A percentile compares a stretch with the other conserved stretches of the same genome.
Evolutionary conservation across 2,888 invertebrate species (phyloP).

Genomic region (Polyommatus iphigenia): DNA sequence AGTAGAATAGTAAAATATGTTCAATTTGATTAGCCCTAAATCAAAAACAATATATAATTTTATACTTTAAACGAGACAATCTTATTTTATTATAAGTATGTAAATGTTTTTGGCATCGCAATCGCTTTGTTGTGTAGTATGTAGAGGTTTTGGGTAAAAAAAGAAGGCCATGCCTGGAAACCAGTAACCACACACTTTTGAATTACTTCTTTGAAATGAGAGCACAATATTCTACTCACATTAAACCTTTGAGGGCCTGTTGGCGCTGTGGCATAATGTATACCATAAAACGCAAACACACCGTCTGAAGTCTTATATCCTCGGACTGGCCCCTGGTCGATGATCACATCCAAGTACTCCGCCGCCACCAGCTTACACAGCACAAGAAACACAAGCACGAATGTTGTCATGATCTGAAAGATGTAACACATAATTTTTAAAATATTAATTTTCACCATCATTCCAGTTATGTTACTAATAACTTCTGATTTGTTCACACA

Average conservation of each 20-base stretch:
- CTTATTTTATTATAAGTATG: too few relatives aligned
- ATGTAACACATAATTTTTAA: neutral
- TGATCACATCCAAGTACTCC: conserved; percentile 42
- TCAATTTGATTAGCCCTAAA: too few relatives aligned
- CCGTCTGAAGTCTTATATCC: conserved; percentile 47
- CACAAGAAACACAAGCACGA: conserved; percentile 18
- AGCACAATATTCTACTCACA: conserved; percentile 41
- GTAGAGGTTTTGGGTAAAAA: too few relatives aligned
- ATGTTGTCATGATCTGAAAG: conserved; percentile 30
- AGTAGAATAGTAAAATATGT: too few relatives aligned
- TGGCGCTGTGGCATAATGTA: conserved; percentile 60
- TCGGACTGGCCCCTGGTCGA: conserved; percentile 50
- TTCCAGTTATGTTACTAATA: neutral
- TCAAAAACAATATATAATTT: too few relatives aligned
- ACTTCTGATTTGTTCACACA: neutral
- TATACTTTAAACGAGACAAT: too few relatives aligned
- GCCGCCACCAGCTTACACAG: conserved; percentile 25
- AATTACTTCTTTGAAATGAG: neutral
- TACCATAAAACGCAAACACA: conserved; percentile 52
- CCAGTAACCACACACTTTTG: neutral
- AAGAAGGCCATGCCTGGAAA: neutral
- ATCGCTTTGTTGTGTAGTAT: too few relatives aligned
- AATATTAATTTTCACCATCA: neutral
- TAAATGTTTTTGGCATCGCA: too few relatives aligned
- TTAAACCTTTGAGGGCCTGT: conserved; percentile 52